A percentile compares a stretch with the other conserved stretches of the same genome.
phyloP scores from a whole-genome alignment of 2,797 vertebrate species.

The Falco peregrinus region DNA sequence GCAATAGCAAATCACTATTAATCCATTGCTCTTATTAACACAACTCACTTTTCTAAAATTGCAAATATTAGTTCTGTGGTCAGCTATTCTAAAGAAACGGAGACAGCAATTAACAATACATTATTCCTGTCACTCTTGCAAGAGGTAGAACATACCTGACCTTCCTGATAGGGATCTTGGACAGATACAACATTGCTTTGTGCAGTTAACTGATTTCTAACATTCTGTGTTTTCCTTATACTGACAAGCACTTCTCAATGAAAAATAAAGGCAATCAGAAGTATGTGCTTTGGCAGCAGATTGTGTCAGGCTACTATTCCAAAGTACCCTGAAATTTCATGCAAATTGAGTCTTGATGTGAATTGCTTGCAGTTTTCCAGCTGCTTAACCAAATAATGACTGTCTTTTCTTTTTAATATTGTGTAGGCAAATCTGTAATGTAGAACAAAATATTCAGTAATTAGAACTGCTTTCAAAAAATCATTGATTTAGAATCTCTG shows the following conservation, averaged over 20 bases:
- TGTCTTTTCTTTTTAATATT: background rate
- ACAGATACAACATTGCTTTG: background rate
- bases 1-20: background rate
- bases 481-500: background rate
- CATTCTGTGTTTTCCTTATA: background rate
- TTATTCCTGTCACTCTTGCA: fast-evolving
- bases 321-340: background rate
- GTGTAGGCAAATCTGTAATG: background rate
- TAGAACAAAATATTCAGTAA: background rate
- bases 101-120: background rate
- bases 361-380: background rate
- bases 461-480: background rate
- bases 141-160: background rate
- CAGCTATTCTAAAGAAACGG: background rate
- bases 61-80: background rate
- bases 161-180: background rate
- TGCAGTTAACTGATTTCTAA: background rate
- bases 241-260: background rate
- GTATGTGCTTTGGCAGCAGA: background rate
- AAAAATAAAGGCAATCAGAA: background rate
- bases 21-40: background rate
- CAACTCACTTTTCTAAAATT: background rate
- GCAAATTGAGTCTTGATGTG: background rate
- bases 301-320: background rate
- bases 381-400: background rate